These are phyloP conservation scores for Drosophila sechellia DNA, from an alignment of 1,140 invertebrate genomes.

Conservation along the genomic window DNA sequence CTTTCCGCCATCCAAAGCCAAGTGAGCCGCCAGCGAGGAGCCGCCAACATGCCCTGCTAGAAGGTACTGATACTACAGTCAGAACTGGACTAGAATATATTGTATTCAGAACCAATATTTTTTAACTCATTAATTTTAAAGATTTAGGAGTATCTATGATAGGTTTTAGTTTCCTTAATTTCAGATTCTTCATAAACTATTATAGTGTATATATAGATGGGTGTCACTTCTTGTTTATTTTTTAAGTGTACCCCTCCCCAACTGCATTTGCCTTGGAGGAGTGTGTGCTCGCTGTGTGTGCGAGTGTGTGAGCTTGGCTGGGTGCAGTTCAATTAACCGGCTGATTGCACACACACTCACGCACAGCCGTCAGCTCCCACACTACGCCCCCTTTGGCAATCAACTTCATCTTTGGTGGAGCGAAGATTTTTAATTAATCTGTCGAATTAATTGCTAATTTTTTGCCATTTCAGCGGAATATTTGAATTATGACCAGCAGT, in stretches of 20 bases:
- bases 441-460: conserved; percentile 60
- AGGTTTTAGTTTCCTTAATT: no score
- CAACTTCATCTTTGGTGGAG: conserved; percentile 8
- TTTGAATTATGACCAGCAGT: background rate
- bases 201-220: background rate
- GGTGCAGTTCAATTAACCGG: conserved; percentile 80
- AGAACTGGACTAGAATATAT: background rate
- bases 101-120: no score
- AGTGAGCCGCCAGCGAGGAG: conserved; percentile 47
- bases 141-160: no score
- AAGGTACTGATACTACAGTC: background rate
- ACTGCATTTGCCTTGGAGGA: conserved; percentile 27
- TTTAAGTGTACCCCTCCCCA: conserved; percentile 3
- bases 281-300: conserved; percentile 22
- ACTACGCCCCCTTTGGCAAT: conserved; percentile 13
- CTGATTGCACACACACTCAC: conserved; percentile 70
- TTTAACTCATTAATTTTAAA: no score
- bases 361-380: conserved; percentile 24
- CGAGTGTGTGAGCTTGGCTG: conserved; percentile 38
- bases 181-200: no score
- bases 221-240: conserved; percentile 1
- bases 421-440: conserved; percentile 67
- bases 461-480: background rate
- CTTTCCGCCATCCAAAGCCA: conserved; percentile 11
- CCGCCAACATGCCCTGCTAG: conserved; percentile 14